Conservation (phyloP, 1,140 invertebrate genomes). For the Calosoma granatense region DNA sequence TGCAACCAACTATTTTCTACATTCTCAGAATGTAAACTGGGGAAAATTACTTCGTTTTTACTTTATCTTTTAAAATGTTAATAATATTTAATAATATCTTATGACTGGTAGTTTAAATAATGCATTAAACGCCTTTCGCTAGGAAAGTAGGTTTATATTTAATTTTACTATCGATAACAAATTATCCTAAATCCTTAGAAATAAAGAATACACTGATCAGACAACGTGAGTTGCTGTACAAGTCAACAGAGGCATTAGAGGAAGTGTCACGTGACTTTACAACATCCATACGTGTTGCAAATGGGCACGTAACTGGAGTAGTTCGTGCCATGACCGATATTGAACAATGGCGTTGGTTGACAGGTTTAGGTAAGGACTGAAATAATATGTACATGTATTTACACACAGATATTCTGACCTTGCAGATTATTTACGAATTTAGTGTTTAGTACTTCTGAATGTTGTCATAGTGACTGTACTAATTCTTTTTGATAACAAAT, state of each 20-base stretch:
- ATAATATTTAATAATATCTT: too few species aligned
- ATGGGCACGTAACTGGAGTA: slow-evolving; percentile 12
- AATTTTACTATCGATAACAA: background rate
- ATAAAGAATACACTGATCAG: slow-evolving; percentile 17
- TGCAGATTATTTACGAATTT: too few species aligned
- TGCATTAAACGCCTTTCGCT: background rate
- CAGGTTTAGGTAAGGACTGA: slow-evolving; percentile 11
- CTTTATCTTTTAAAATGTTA: too few species aligned
- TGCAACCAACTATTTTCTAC: too few species aligned
- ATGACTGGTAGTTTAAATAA: too few species aligned
- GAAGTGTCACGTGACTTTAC: slow-evolving; percentile 18
- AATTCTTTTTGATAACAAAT: background rate
- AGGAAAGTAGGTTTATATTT: background rate
- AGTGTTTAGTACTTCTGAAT: too few species aligned
- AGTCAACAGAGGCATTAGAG: slow-evolving; percentile 18
- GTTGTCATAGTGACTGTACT: background rate
- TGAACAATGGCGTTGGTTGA: slow-evolving; percentile 25
- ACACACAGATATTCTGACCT: too few species aligned
- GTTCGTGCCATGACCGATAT: slow-evolving; percentile 14
- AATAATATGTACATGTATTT: background rate
- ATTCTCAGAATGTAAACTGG: too few species aligned
- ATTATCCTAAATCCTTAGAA: slow-evolving; percentile 11
- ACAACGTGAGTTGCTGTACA: slow-evolving; percentile 16
- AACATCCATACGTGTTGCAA: slow-evolving; percentile 15
- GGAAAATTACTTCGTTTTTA: too few species aligned